Base-by-base conservation (phyloP, 2,113 vertebrate species). In the Osmerus mordax region DNA sequence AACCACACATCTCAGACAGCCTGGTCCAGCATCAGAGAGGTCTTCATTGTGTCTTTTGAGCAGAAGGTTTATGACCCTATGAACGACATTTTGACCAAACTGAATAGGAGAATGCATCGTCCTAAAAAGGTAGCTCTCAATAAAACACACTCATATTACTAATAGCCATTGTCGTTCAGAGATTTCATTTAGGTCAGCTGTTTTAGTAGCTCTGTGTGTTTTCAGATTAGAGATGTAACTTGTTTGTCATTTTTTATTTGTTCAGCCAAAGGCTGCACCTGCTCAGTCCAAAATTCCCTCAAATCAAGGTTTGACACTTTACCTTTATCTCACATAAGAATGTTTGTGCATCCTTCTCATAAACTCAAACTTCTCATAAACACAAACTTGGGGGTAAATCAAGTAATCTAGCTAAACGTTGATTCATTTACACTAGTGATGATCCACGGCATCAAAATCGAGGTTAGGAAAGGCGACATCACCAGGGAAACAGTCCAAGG, bases 381-480 rank as follows among this genome's bases (percentile, higher is more conserved):
- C 7, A 8, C 32, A 36, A 36, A 36, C 32, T n/a, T 47, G 7
- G 9, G 9, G 9, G 41, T 47, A 47, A 11, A 47, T 47, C 41
- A 47, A 47, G 41, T 47, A 9, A 47, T 47, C 55, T 18, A n/a
- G n/a, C 4, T 19, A 56, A 56, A 56, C 53, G 14, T 53, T 67
- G 41, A 11, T 52, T 58, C 36, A 3, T 67, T 29, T 52, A 6
- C 23, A 9, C 51, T 62, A 84, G 81, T 89, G 15, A 87, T 72
- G 73, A 81, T 87, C 36, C 32, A 47, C 3, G 68, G 71, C n/a
- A 74, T 79, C n/a, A 76, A 74, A 52, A 61, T 89, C 54, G 77
- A 85, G 58, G 72, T 89, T 5, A 86, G 72, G 74, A 81, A 81
- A 73, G 87, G 87, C 0, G 70, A 80, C 69, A 83, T 89, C 47